Evolutionary conservation across 2,113 vertebrate genomes (phyloP).

Genomic region (Tachycineta bicolor): DNA sequence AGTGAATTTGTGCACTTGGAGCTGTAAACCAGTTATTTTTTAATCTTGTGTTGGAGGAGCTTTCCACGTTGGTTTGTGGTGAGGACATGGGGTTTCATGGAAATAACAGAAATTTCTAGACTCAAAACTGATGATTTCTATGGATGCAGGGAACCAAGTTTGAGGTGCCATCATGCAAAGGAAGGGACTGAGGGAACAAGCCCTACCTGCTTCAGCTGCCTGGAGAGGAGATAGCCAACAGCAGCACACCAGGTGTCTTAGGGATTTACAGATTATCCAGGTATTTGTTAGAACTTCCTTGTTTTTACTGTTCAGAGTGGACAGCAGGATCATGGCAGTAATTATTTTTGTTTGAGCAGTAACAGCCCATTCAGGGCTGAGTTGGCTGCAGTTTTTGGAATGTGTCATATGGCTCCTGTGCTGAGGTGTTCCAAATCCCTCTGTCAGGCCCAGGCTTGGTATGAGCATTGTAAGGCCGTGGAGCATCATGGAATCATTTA

Average conservation of each 20-base stretch:
- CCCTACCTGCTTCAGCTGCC: background rate
- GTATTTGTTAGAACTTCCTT: background rate
- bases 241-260: background rate
- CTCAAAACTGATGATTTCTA: fast-evolving
- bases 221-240: background rate
- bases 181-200: background rate
- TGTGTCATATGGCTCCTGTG: background rate
- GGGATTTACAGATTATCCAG: background rate
- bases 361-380: background rate
- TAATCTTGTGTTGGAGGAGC: background rate
- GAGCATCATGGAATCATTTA: background rate
- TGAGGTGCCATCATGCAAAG: fast-evolving
- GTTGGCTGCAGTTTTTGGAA: background rate
- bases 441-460: fast-evolving
- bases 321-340: background rate
- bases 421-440: background rate
- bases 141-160: background rate
- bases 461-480: background rate
- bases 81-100: background rate
- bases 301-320: background rate
- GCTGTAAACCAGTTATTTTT: background rate
- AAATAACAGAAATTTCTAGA: background rate
- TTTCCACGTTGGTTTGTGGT: fast-evolving
- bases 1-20: background rate
- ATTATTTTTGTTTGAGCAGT: background rate